phyloP scores from a whole-genome alignment of 2,113 vertebrate genomes.

The Ibidorhyncha struthersii region DNA sequence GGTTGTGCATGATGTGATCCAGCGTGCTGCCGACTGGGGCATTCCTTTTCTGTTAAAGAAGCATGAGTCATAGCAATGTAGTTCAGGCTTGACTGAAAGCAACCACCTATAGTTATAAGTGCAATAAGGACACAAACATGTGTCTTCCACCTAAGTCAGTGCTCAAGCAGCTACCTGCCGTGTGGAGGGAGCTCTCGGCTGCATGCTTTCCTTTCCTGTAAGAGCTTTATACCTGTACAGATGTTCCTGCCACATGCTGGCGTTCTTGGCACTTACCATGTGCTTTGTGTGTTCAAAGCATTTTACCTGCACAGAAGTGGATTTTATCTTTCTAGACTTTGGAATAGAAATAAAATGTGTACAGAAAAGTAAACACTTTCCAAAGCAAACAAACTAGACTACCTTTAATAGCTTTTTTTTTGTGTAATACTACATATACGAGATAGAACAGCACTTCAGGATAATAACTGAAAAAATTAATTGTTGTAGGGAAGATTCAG shows the following conservation, averaged over 20 bases:
- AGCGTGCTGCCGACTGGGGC: neutral
- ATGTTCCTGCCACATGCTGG: constrained; percentile 16
- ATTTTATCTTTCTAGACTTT: constrained; percentile 59
- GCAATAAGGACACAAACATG: neutral
- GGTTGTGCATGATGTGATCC: neutral
- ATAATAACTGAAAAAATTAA: neutral
- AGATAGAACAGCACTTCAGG: constrained; percentile 15
- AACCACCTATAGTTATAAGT: neutral
- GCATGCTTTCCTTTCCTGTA: constrained; percentile 41
- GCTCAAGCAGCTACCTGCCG: neutral
- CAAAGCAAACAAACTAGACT: constrained; percentile 22
- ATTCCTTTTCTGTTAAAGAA: neutral
- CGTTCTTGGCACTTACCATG: neutral
- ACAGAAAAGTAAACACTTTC: constrained; percentile 45
- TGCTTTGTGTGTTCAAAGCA: neutral
- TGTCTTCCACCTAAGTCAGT: neutral
- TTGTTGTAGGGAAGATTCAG: neutral
- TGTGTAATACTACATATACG: neutral
- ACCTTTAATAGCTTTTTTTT: constrained; percentile 19
- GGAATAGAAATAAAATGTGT: constrained; percentile 16
- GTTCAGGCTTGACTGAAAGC: constrained; percentile 20
- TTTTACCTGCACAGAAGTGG: constrained; percentile 20
- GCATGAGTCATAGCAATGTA: neutral
- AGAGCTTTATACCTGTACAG: constrained; percentile 6
- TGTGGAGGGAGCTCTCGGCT: neutral